Percentiles rank a stretch among this genome's conserved stretches.
These are phyloP conservation scores for Carcina quercana DNA, from an alignment of 2,888 invertebrate genomes.

Conservation along the genomic window DNA sequence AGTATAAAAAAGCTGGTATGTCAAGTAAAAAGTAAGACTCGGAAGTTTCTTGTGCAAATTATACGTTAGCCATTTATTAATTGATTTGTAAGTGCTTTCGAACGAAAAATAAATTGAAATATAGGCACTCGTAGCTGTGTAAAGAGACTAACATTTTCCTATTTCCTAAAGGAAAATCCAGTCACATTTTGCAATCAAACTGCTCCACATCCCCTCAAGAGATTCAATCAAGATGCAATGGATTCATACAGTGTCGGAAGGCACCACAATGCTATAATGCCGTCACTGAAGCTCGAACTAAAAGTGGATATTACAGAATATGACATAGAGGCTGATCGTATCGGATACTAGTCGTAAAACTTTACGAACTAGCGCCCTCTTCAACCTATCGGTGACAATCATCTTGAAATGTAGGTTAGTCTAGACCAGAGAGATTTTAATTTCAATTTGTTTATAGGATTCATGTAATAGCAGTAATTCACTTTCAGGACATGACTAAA, in stretches of 20 bases:
- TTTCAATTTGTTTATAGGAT: no score
- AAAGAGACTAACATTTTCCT: no score
- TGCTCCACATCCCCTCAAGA: neutral
- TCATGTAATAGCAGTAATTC: neutral
- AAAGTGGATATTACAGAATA: constrained; percentile 23
- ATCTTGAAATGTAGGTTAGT: constrained; percentile 38
- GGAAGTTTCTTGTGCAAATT: no score
- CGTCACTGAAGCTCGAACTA: constrained; percentile 17
- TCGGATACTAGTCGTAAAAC: constrained; percentile 65
- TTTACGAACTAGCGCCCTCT: constrained; percentile 69
- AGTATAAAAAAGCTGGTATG: no score
- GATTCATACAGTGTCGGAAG: constrained; percentile 3
- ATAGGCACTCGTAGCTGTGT: no score
- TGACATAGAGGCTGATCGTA: constrained; percentile 34
- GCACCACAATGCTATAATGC: constrained; percentile 22
- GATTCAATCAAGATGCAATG: constrained; percentile 6
- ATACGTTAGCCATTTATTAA: no score
- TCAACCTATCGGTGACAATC: constrained; percentile 63
- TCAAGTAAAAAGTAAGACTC: no score
- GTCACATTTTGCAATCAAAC: neutral
- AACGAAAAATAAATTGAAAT: no score
- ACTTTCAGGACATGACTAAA: neutral
- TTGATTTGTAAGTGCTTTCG: no score
- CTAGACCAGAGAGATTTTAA: constrained; percentile 9
- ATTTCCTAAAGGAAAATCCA: neutral